These are phyloP conservation scores for Palloptera scutellata DNA, from an alignment of 2,888 invertebrate species.

Conservation along the genomic window DNA sequence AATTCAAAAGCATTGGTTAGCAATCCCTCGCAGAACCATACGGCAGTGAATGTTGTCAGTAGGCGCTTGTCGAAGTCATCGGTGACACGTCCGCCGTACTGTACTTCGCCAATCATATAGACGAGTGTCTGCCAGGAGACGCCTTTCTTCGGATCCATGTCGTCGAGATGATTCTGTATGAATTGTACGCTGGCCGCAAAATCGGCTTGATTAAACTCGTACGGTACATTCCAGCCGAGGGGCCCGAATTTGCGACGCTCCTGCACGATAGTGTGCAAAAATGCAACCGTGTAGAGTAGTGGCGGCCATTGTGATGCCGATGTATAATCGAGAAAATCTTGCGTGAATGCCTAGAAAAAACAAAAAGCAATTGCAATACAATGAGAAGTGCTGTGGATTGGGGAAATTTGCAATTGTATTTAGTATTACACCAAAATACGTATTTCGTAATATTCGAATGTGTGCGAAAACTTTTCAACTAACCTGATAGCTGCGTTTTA, in stretches of 20 bases:
- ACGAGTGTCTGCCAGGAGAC: constrained; percentile 97
- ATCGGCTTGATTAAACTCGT: constrained; percentile 94
- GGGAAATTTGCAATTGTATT: neutral
- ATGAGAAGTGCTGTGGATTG: neutral
- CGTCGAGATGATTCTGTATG: constrained; percentile 95
- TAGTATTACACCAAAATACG: neutral
- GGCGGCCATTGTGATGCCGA: constrained; percentile 93
- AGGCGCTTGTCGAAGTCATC: constrained; percentile 96
- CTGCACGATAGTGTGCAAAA: constrained; percentile 94
- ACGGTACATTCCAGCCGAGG: constrained; percentile 96
- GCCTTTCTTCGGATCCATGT: constrained; percentile 95
- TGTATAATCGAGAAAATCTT: constrained; percentile 92
- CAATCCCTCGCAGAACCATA: constrained; percentile 94
- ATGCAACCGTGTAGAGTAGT: constrained; percentile 90
- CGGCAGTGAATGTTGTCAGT: constrained; percentile 90
- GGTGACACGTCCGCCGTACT: constrained; percentile 90
- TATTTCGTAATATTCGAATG: neutral
- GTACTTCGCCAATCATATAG: constrained; percentile 95
- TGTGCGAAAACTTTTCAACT: constrained; percentile 7
- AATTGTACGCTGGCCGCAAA: constrained; percentile 96
- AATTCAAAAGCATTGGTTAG: constrained; percentile 90
- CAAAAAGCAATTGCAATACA: neutral
- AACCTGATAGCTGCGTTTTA: constrained; percentile 90
- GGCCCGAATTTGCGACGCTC: constrained; percentile 96
- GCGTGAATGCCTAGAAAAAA: constrained; percentile 64